Base-by-base conservation (phyloP, 2,113 vertebrate species). In the Campylomormyrus numenius region DNA sequence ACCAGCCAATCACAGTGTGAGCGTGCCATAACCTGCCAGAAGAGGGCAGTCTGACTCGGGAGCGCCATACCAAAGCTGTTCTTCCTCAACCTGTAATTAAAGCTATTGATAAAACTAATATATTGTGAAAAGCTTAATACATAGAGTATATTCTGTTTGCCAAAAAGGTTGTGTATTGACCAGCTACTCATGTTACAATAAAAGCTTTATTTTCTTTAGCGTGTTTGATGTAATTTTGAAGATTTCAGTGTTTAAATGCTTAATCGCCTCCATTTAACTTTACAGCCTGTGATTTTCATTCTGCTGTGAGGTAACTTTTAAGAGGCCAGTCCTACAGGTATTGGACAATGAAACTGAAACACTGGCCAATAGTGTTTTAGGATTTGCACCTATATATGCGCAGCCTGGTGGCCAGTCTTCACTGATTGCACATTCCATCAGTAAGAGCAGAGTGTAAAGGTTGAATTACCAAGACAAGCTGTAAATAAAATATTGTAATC, bases 1-100 rank as follows among this genome's bases (percentile, higher is more conserved):
- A 87, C 50, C 85, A 87, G 85, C 85, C 85, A 5, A 87, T 87
- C 85, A 46, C 85, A 19, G 85, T 53, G 21, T 87, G 31, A 87
- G 62, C n/a, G 1, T 74, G 56, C 21, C 7, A 8, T 13, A 11
- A 74, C 5, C n/a, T 15, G 13, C 66, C 66, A 31, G 66, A 13
- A 13, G 13, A 31, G 11, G 66, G 11, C 9, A 11, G 11, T 27
- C 4, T 74, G 66, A 35, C 35, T 2, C 15, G 0, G 70, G 35
- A 42, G 70, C 35, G 7, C 35, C 35, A 19, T 17, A 35, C 13
- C 15, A 42, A 80, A 15, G 5, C 35, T 42, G 3, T n/a, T 42
- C 5, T 42, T 19, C 35, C 13, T 80, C n/a, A 80, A 19, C 5
- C 74, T 80, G 74, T 80, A 4, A 31, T 70, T 19, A 80, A 80